phyloP scores from a whole-genome alignment of 2,113 vertebrate genomes.

The Columbina picui region DNA sequence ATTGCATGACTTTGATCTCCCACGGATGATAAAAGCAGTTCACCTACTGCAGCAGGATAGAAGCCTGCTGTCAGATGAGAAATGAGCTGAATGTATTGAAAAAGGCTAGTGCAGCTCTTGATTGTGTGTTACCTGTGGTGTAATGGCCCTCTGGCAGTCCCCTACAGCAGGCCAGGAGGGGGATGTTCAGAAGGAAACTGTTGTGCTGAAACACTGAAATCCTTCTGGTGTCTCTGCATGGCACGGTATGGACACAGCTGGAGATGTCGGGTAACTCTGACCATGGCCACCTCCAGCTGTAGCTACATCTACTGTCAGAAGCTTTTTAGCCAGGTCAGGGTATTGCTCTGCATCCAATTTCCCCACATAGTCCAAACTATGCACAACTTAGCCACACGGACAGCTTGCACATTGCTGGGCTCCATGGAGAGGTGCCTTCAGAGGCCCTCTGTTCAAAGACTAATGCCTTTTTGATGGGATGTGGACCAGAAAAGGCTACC shows the following conservation, averaged over 20 bases:
- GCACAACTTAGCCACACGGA: background rate
- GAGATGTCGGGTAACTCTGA: background rate
- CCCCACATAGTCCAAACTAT: background rate
- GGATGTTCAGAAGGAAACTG: background rate
- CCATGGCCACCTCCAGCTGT: background rate
- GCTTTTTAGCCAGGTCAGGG: background rate
- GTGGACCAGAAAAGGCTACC: background rate
- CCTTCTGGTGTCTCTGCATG: background rate
- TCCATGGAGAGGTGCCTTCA: background rate
- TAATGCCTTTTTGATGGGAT: background rate
- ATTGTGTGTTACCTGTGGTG: fast-evolving
- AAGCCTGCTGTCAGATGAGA: background rate
- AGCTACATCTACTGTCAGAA: background rate
- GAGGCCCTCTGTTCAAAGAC: background rate
- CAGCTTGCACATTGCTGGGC: background rate
- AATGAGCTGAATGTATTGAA: background rate
- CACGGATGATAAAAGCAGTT: conserved; percentile 35
- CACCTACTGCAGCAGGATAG: background rate
- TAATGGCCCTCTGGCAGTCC: background rate
- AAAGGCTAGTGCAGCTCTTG: background rate
- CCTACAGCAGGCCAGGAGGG: background rate
- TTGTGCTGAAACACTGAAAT: background rate
- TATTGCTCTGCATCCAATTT: background rate
- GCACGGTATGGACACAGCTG: background rate
- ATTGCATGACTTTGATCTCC: conserved; percentile 56